These are phyloP conservation scores for Argynnis bischoffii DNA, from an alignment of 2,888 invertebrate genomes.

Conservation along the genomic window DNA sequence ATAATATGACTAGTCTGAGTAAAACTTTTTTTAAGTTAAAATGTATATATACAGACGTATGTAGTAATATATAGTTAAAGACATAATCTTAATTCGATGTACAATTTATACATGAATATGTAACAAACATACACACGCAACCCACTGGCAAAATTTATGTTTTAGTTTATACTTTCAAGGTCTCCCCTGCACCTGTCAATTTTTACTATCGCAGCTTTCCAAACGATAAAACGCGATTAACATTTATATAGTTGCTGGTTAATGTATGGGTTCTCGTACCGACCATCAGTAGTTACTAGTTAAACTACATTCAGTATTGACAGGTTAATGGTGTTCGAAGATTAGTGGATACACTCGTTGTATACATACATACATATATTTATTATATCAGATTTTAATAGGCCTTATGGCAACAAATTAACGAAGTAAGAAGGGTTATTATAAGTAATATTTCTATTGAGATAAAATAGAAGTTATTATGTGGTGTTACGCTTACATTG, in stretches of 20 bases:
- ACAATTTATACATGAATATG: too few species aligned
- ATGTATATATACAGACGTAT: too few species aligned
- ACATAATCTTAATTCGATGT: too few species aligned
- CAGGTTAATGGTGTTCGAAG: conserved; percentile 18
- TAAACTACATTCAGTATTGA: conserved; percentile 11
- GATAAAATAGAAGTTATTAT: neutral
- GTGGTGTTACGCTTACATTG: too few species aligned
- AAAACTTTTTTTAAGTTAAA: too few species aligned
- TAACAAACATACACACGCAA: too few species aligned
- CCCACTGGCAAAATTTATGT: neutral
- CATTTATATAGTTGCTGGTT: conserved; percentile 39
- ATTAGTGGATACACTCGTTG: conserved; percentile 8
- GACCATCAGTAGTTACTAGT: conserved; percentile 11
- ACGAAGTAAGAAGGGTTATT: too few species aligned
- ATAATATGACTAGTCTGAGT: too few species aligned
- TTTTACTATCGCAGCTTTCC: conserved; percentile 46
- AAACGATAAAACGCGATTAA: conserved; percentile 53
- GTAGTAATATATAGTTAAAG: too few species aligned
- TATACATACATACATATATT: too few species aligned
- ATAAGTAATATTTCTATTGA: neutral
- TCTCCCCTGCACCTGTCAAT: neutral
- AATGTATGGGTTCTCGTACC: conserved; percentile 39
- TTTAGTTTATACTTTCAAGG: neutral
- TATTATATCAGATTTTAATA: too few species aligned
- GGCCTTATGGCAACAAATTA: too few species aligned